These are phyloP conservation scores for Patagioenas fasciata DNA, from an alignment of 2,113 vertebrate species.

Conservation along the genomic window DNA sequence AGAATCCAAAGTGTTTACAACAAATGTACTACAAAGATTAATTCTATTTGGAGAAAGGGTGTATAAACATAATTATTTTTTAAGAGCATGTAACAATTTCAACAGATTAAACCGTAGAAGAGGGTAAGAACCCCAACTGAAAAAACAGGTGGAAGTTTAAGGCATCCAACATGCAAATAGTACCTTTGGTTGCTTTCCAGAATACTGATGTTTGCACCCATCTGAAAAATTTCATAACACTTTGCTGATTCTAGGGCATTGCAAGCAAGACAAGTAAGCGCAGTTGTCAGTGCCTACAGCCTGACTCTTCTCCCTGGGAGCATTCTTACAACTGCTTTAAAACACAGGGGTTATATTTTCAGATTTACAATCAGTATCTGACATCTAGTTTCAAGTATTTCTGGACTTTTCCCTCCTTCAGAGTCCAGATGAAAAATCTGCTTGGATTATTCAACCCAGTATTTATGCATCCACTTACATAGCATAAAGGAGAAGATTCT, in stretches of 20 bases:
- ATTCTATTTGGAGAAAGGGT: not conserved
- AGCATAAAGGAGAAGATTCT: not conserved
- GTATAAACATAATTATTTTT: not conserved
- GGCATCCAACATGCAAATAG: not conserved
- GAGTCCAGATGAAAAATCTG: not conserved
- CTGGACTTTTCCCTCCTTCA: not conserved
- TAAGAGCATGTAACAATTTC: not conserved
- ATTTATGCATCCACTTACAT: not conserved
- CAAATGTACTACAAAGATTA: not conserved
- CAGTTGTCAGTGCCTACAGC: not conserved
- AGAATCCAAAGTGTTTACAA: not conserved
- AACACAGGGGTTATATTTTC: not conserved
- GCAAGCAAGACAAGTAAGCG: not conserved
- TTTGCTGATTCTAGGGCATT: not conserved
- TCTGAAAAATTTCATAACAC: not conserved
- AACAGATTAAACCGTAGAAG: not conserved
- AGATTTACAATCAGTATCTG: not conserved
- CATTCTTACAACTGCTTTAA: not conserved
- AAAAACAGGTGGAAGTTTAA: not conserved
- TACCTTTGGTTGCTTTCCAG: not conserved
- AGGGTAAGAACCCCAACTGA: not conserved
- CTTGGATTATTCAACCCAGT: not conserved
- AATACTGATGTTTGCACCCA: not conserved
- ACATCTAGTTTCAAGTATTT: not conserved
- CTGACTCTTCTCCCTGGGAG: not conserved